phyloP scores from a whole-genome alignment of 2,888 invertebrate genomes.

The Nymphalis polychloros region DNA sequence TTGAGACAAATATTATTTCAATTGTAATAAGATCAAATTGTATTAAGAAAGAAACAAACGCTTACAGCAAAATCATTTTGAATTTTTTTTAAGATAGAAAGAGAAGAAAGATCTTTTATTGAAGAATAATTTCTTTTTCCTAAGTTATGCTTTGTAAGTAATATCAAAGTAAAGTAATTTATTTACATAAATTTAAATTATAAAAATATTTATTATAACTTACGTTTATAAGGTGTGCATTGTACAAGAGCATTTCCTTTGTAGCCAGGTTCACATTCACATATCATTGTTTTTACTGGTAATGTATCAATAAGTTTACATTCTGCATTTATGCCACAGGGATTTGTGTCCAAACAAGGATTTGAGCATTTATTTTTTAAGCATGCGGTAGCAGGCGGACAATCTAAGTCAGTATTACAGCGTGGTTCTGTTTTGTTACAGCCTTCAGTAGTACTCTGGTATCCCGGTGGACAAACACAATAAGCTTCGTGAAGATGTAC shows the following conservation, averaged over 20 bases:
- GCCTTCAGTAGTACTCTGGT: slow-evolving; percentile 83
- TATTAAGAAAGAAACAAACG: too few relatives aligned
- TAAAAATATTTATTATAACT: slow-evolving; percentile 56
- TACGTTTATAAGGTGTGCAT: slow-evolving; percentile 87
- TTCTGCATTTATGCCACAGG: slow-evolving; percentile 90
- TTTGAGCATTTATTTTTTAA: slow-evolving; percentile 91
- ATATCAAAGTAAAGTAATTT: background rate
- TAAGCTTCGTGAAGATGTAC: slow-evolving; percentile 88
- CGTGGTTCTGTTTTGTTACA: slow-evolving; percentile 83
- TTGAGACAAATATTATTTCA: background rate
- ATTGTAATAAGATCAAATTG: too few relatives aligned
- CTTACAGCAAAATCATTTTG: too few relatives aligned
- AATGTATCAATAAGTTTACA: slow-evolving; percentile 90
- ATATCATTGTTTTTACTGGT: slow-evolving; percentile 93
- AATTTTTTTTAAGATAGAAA: too few relatives aligned
- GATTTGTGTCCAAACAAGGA: slow-evolving; percentile 89
- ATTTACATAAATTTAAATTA: background rate
- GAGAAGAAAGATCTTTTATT: too few relatives aligned
- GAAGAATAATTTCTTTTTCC: background rate
- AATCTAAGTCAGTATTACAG: slow-evolving; percentile 90
- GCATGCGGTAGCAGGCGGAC: slow-evolving; percentile 91
- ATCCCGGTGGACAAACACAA: slow-evolving; percentile 91
- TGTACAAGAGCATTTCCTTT: slow-evolving; percentile 92
- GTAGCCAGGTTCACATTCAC: slow-evolving; percentile 92
- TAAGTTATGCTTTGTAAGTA: background rate